Conservation (phyloP, 2,888 invertebrate genomes). For the Tipula confusa region DNA sequence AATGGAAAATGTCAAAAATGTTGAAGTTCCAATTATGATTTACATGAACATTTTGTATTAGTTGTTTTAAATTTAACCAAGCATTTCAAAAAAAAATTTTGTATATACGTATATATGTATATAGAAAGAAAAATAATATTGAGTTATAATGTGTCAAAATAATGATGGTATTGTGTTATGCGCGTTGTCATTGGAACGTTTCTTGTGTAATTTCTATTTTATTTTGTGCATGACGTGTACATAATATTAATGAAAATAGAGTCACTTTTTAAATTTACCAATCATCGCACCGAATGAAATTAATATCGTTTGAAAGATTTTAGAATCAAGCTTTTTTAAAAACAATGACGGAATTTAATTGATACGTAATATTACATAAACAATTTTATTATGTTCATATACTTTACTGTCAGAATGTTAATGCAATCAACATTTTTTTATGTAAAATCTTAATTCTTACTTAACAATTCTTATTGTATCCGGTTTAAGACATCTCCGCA, state of each 20-base stretch:
- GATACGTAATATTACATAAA: too few relatives aligned
- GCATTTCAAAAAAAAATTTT: background rate
- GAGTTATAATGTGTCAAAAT: background rate
- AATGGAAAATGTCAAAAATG: constrained; percentile 20
- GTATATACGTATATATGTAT: too few relatives aligned
- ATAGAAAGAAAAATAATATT: background rate
- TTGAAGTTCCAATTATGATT: constrained; percentile 25
- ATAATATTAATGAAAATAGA: background rate
- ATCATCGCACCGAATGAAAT: too few relatives aligned
- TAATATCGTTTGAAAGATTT: too few relatives aligned
- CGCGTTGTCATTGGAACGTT: background rate
- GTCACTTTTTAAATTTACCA: background rate
- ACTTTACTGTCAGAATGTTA: too few relatives aligned
- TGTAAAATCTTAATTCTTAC: too few relatives aligned
- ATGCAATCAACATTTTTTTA: too few relatives aligned
- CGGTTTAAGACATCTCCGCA: too few relatives aligned
- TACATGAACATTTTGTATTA: background rate
- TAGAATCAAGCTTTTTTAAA: too few relatives aligned
- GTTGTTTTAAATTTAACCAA: constrained; percentile 9
- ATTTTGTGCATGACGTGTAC: background rate
- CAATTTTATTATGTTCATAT: too few relatives aligned
- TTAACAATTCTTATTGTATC: too few relatives aligned
- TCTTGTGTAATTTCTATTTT: background rate
- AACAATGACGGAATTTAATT: too few relatives aligned
- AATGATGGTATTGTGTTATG: background rate